Conservation (phyloP, 2,113 vertebrate genomes). For the Phyllopteryx taeniolatus region DNA sequence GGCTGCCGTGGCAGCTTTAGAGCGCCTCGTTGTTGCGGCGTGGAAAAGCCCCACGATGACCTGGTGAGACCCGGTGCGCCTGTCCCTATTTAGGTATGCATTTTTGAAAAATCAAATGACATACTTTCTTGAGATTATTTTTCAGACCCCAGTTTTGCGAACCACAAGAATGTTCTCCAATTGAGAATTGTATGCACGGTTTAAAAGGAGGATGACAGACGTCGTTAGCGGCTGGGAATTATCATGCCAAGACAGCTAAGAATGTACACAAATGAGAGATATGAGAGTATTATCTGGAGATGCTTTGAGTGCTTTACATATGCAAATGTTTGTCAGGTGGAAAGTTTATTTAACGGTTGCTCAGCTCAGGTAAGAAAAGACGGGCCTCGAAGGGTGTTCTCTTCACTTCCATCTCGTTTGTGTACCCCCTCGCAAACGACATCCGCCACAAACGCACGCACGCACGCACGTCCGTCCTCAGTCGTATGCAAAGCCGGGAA, state of each 20-base stretch:
- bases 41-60: too few species aligned
- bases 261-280: constrained; percentile 62
- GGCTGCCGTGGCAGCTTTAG: too few species aligned
- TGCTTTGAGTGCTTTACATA: constrained; percentile 41
- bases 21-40: too few species aligned
- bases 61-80: too few species aligned
- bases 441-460: background rate
- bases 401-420: constrained; percentile 10
- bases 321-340: constrained; percentile 65
- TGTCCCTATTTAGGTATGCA: too few species aligned
- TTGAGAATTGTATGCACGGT: too few species aligned
- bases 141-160: too few species aligned
- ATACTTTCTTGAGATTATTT: too few species aligned
- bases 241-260: constrained; percentile 66
- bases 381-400: constrained; percentile 69
- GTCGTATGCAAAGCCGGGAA: constrained; percentile 35
- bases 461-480: background rate
- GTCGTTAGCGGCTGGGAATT: background rate
- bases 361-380: constrained; percentile 68
- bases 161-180: too few species aligned
- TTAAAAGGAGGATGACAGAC: background rate
- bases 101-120: too few species aligned
- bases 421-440: constrained; percentile 18
- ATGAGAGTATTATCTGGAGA: background rate
- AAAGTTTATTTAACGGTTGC: constrained; percentile 46